Evolutionary conservation across 2,797 vertebrate species (phyloP).

Genomic region (Monodelphis domestica): DNA sequence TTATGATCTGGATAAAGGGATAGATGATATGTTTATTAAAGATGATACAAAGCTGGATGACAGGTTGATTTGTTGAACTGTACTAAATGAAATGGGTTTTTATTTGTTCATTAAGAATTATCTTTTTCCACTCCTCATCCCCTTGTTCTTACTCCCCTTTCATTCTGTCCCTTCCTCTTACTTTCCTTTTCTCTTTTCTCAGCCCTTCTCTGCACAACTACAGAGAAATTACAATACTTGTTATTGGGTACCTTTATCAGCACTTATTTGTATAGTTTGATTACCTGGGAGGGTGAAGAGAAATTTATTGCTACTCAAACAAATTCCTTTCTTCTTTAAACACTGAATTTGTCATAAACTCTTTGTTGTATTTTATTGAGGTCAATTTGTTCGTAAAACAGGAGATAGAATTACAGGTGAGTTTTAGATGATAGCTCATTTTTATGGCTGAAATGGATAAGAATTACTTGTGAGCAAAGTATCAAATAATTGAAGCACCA

Average conservation of each 20-base stretch:
- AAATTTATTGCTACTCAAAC: slow-evolving; percentile 71
- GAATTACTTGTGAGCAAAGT: not conserved
- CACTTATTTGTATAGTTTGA: slow-evolving; percentile 65
- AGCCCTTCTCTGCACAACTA: not conserved
- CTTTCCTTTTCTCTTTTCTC: slow-evolving; percentile 29
- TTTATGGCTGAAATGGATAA: not conserved
- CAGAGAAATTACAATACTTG: slow-evolving; percentile 4
- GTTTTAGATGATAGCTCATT: not conserved
- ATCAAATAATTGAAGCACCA: not conserved
- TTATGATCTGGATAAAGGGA: not conserved
- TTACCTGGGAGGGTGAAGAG: slow-evolving; percentile 73
- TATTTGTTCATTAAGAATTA: too few species aligned
- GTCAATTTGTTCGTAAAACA: not conserved
- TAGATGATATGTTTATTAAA: not conserved
- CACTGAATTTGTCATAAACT: slow-evolving; percentile 3
- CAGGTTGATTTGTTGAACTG: not conserved
- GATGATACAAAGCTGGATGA: too few species aligned
- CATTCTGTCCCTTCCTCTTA: not conserved
- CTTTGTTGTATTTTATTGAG: not conserved
- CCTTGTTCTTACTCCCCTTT: not conserved
- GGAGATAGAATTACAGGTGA: slow-evolving; percentile 9
- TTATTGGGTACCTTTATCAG: slow-evolving; percentile 76
- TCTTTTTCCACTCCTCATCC: not conserved
- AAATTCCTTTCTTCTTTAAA: slow-evolving; percentile 76
- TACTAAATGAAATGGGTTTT: not conserved